A percentile compares a stretch with the other conserved stretches of the same genome.
Evolutionary conservation across 2,888 invertebrate genomes (phyloP).

Genomic region (Brachypterus glaber): DNA sequence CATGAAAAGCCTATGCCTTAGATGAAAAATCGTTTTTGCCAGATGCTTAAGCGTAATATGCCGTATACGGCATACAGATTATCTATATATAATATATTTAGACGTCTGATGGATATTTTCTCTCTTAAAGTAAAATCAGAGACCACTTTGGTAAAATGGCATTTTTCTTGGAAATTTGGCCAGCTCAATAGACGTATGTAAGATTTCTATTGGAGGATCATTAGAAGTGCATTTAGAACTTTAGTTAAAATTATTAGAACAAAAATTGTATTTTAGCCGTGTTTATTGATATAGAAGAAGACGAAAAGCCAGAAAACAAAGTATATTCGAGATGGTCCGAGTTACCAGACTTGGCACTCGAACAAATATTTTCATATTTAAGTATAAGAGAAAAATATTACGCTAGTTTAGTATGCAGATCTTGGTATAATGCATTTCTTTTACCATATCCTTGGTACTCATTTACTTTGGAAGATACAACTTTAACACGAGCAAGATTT

Average conservation of each 20-base stretch:
- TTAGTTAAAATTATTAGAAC: not conserved
- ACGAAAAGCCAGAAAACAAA: slow-evolving; percentile 35
- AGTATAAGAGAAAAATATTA: slow-evolving; percentile 60
- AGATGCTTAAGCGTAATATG: too few species aligned
- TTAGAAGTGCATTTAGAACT: too few species aligned
- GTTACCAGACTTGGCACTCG: slow-evolving; percentile 63
- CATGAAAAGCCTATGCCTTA: too few species aligned
- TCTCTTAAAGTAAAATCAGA: not conserved
- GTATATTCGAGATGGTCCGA: slow-evolving; percentile 54
- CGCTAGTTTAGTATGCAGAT: slow-evolving; percentile 58
- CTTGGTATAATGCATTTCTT: slow-evolving; percentile 62
- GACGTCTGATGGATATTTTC: not conserved
- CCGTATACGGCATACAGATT: too few species aligned
- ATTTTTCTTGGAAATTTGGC: too few species aligned
- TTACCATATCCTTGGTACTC: slow-evolving; percentile 66
- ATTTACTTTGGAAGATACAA: slow-evolving; percentile 61
- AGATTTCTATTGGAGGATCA: too few species aligned
- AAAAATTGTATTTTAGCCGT: slow-evolving; percentile 25
- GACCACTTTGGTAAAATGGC: too few species aligned
- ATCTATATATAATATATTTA: too few species aligned
- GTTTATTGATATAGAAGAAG: slow-evolving; percentile 36
- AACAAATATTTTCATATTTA: slow-evolving; percentile 60
- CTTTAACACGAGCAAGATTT: slow-evolving; percentile 63
- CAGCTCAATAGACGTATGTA: too few species aligned
- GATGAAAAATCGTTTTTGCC: too few species aligned